Base-by-base conservation (phyloP, 2,113 vertebrate genomes). In the Lota lota region DNA sequence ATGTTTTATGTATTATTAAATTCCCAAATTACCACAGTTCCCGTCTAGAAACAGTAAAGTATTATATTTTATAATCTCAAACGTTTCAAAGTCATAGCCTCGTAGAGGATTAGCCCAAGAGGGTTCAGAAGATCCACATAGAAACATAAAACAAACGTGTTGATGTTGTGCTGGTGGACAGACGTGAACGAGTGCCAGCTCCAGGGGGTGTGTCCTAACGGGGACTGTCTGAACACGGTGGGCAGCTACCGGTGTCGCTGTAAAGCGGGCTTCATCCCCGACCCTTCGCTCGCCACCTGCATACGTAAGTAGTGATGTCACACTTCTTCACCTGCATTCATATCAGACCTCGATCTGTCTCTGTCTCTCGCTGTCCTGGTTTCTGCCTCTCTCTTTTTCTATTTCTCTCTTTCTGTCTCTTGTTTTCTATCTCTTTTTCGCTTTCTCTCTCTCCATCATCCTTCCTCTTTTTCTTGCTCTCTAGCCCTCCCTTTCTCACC, bases 181-280 rank as follows among this genome's bases (percentile, higher is more conserved):
- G 97, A 99, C 86, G 86, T 98, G 63, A 96, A 99, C 76, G 97
- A 99, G 84, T 99, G 97, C 77, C 94, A 94, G 68, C 84, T 98
- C 10, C 95, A 95, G 79, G 95, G 95, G 0, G 91, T 94, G 8
- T 99, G 97, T 87, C 94, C 93, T 4, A 97, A 98, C 85, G 96
- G 96, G 67, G 93, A 95, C 79, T 99, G 97, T 90, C 83, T 96
- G 84, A 99, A 99, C 91, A 94, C 94, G 19, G 79, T 95, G 86
- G 97, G 97, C 77, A 99, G 97, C 89, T 99, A 95, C 85, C 93
- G 94, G 83, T 99, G 97, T 68, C 92, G 87, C 73, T 99, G 97
- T 88, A 94, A 95, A 88, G 79, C 92, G 4, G 97, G 96, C 71
- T 98, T 91, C 80, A 85, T 95, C 2, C 95, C 95, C 0, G 93